phyloP scores from a whole-genome alignment of 2,113 vertebrate species.

The Pogonocichla stellata region DNA sequence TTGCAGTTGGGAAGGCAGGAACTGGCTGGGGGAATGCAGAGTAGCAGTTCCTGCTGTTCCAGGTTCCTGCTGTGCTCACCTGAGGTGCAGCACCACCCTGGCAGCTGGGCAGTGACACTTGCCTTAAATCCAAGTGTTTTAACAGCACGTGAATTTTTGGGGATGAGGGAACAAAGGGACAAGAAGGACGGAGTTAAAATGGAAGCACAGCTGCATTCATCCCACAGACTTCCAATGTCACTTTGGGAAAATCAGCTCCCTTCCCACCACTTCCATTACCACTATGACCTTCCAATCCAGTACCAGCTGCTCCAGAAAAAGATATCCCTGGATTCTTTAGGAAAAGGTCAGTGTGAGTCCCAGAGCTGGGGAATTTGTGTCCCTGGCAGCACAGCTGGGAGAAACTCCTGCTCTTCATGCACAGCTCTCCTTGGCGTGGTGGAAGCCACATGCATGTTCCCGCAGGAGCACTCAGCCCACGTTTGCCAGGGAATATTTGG shows the following conservation, averaged over 20 bases:
- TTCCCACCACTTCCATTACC: not conserved
- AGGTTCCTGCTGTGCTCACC: not conserved
- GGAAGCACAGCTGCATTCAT: not conserved
- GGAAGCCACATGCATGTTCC: not conserved
- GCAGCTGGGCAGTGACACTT: not conserved
- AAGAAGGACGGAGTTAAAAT: not conserved
- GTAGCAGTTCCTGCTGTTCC: not conserved
- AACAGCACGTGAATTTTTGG: not conserved
- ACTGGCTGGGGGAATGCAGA: not conserved
- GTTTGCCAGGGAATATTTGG: not conserved
- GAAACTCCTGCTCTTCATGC: not conserved
- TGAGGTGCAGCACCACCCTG: not conserved
- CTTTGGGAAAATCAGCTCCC: not conserved
- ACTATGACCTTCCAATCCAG: not conserved
- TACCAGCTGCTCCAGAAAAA: not conserved
- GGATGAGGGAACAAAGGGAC: not conserved
- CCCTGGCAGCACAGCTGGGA: not conserved
- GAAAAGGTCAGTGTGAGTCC: not conserved
- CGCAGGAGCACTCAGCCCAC: rapidly evolving
- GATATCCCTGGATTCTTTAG: rapidly evolving
- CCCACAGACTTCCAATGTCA: not conserved
- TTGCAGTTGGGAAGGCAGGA: not conserved
- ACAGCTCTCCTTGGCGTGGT: not conserved
- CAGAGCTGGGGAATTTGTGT: rapidly evolving
- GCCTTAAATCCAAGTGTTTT: rapidly evolving